A percentile compares a stretch with the other conserved stretches of the same genome.
These are phyloP conservation scores for Albula goreensis DNA, from an alignment of 2,113 vertebrate species.

Conservation along the genomic window DNA sequence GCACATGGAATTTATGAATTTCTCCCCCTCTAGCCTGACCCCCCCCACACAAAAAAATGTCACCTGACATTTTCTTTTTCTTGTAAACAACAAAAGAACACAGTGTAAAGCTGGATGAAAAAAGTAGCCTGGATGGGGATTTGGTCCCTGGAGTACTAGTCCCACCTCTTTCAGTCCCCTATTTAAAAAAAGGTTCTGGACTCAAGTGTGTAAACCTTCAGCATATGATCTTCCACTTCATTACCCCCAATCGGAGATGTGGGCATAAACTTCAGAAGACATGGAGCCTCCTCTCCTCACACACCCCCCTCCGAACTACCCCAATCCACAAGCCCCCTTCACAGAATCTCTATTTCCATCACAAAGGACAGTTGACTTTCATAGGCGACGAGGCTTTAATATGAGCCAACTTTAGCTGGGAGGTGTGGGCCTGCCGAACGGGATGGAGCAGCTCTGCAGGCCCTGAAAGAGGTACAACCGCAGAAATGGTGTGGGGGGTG, in stretches of 20 bases:
- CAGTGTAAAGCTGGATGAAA: background rate
- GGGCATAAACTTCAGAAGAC: slow-evolving; percentile 24
- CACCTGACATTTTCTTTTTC: too few relatives aligned
- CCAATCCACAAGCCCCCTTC: background rate
- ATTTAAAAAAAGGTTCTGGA: too few relatives aligned
- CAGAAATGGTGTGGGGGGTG: slow-evolving; percentile 48
- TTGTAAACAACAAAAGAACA: too few relatives aligned
- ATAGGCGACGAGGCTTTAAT: slow-evolving; percentile 74
- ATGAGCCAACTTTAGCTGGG: slow-evolving; percentile 63
- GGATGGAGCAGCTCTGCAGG: slow-evolving; percentile 23
- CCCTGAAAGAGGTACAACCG: slow-evolving; percentile 35
- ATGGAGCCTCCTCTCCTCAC: background rate
- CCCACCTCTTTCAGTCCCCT: background rate
- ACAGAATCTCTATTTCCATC: background rate
- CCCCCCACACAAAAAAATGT: too few relatives aligned
- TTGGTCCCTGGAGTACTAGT: background rate
- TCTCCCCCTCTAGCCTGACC: too few relatives aligned
- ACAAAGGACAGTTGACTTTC: slow-evolving; percentile 70
- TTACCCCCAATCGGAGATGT: slow-evolving; percentile 10
- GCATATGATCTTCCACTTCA: slow-evolving; percentile 32
- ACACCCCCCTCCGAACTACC: too few relatives aligned
- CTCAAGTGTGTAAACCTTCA: slow-evolving; percentile 12
- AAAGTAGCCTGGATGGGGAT: background rate
- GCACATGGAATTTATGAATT: too few relatives aligned
- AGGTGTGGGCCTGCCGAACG: slow-evolving; percentile 38